A percentile compares a stretch with the other conserved stretches of the same genome.
These are phyloP conservation scores for Drosophila paucipuncta DNA, from an alignment of 2,888 invertebrate species.

Conservation along the genomic window DNA sequence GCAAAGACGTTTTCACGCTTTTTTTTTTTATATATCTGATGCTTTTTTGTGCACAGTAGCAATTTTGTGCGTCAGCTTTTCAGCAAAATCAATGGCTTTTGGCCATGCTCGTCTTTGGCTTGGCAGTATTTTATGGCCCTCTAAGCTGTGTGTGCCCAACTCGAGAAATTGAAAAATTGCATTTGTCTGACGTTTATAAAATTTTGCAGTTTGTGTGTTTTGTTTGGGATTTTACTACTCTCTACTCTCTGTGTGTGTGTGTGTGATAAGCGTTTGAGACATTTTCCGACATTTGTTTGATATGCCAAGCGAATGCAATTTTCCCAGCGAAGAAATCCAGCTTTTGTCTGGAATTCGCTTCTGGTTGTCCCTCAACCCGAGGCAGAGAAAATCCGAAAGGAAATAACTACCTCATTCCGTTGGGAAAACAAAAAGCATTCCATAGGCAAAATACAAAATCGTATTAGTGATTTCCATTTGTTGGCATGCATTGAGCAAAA, in stretches of 20 bases:
- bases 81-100: constrained; percentile 19
- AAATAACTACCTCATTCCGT: constrained; percentile 45
- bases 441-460: constrained; percentile 1
- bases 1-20: constrained; percentile 29
- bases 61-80: constrained; percentile 45
- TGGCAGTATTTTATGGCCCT: constrained; percentile 63
- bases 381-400: not conserved
- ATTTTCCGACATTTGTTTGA: constrained; percentile 54
- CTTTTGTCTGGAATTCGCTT: constrained; percentile 25
- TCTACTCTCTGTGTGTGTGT: not conserved
- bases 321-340: constrained; percentile 6
- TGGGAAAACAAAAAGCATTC: constrained; percentile 37
- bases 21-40: not conserved
- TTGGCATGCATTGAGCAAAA: constrained; percentile 21
- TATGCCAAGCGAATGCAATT: constrained; percentile 17
- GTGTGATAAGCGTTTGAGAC: constrained; percentile 64
- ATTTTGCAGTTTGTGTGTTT: constrained; percentile 28
- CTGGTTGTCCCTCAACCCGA: constrained; percentile 43
- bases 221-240: constrained; percentile 9
- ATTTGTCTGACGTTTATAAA: constrained; percentile 70
- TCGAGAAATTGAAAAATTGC: constrained; percentile 77
- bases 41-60: constrained; percentile 5
- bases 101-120: constrained; percentile 21
- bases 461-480: constrained; percentile 8
- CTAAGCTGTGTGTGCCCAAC: constrained; percentile 61